Percentiles rank a stretch among this genome's conserved stretches.
Conservation (phyloP, 2,797 vertebrate genomes). For the Sparus aurata region DNA sequence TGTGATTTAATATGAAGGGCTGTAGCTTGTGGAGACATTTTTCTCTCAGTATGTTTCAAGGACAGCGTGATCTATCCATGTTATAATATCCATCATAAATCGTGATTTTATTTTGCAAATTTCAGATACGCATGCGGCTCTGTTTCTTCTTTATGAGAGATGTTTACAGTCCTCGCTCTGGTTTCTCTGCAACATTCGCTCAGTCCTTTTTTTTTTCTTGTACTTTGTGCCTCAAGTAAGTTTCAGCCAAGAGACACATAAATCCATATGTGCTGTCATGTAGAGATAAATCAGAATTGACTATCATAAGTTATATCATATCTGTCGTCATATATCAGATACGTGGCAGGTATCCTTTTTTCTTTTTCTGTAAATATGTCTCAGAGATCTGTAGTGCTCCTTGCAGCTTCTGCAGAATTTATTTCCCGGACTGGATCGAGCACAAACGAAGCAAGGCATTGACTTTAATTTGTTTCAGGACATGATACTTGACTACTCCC, state of each 20-base stretch:
- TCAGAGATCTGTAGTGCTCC: neutral
- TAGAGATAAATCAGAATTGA: conserved; percentile 19
- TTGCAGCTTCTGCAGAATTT: conserved; percentile 23
- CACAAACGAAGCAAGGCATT: neutral
- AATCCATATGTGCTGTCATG: conserved; percentile 15
- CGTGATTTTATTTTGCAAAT: conserved; percentile 45
- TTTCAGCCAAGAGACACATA: conserved; percentile 14
- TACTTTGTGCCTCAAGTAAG: conserved; percentile 16
- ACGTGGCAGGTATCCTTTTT: neutral
- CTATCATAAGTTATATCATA: conserved; percentile 8
- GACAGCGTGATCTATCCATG: conserved; percentile 41
- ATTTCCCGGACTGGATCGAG: conserved; percentile 17
- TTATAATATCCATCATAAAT: conserved; percentile 47
- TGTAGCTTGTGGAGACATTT: conserved; percentile 52
- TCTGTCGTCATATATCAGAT: neutral
- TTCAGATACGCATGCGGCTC: conserved; percentile 29
- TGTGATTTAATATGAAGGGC: conserved; percentile 63
- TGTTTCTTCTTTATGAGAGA: conserved; percentile 9
- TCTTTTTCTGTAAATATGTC: neutral
- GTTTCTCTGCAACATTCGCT: conserved; percentile 8
- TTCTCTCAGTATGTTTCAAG: conserved; percentile 60
- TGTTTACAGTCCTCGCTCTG: neutral
- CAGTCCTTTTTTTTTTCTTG: neutral
- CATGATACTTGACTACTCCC: conserved; percentile 16
- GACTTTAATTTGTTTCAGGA: conserved; percentile 24